Evolutionary conservation across 2,113 vertebrate species (phyloP).

Genomic region (Campylomormyrus tamandua): DNA sequence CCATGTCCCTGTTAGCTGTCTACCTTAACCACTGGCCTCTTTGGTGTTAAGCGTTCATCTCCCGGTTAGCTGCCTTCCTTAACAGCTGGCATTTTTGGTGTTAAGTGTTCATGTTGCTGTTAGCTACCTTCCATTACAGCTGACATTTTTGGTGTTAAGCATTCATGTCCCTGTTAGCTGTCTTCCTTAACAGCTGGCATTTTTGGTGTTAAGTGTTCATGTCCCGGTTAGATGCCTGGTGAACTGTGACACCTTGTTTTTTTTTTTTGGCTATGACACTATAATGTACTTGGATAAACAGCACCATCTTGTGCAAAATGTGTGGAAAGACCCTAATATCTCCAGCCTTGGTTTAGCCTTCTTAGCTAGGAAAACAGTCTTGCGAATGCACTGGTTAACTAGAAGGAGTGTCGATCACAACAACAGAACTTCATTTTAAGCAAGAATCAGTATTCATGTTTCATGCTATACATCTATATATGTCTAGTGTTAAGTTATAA

Average conservation of each 20-base stretch:
- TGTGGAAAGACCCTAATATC: not conserved
- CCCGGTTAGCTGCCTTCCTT: not conserved
- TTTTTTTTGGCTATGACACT: not conserved
- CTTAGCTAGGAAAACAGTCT: not conserved
- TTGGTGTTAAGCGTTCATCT: not conserved
- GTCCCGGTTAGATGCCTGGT: not conserved
- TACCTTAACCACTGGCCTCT: not conserved
- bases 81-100: not conserved
- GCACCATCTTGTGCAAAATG: conserved; percentile 4
- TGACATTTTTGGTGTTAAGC: not conserved
- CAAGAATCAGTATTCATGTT: not conserved
- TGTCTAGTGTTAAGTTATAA: not conserved
- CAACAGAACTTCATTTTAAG: not conserved
- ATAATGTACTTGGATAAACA: not conserved
- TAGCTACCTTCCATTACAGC: not conserved
- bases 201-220: not conserved
- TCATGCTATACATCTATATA: not conserved
- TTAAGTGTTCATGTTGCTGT: not conserved
- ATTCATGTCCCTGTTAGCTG: not conserved
- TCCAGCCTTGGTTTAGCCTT: not conserved
- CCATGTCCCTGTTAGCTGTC: not conserved
- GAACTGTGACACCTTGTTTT: not conserved
- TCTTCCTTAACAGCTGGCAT: not conserved
- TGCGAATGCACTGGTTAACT: not conserved
- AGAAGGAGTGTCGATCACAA: not conserved